Evolutionary conservation across 2,888 invertebrate species (phyloP), one percentile per base, ranked within the genome.

Genomic region (Oscheius onirici): DNA sequence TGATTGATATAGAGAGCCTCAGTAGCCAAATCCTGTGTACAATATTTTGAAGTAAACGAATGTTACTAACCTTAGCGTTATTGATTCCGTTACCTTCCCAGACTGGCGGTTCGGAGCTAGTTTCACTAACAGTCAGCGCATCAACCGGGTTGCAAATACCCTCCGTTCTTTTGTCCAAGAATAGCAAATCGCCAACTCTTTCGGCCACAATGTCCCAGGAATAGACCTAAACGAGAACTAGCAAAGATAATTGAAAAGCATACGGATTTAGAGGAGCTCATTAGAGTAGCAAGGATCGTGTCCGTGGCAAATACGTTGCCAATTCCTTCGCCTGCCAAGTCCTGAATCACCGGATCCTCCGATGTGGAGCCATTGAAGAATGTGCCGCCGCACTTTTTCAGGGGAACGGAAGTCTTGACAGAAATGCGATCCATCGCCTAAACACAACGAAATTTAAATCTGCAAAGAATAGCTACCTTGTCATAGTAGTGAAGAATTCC

Each of bases 1-100:
- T 97, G 97, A 90, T 99, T 99, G 87, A 99, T 97, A 88, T 96
- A 97, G 0, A 97, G 97, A 0, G 99, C 99, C 89, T 99, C 99
- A 11, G 97, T 91, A 0, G 97, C 96, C 77, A 99, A 91, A 68
- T 82, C 83, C 71, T 34, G 34, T 6, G 8, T 6, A 8, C 34
- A 34, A 34, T 34, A n/a, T n/a, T n/a, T n/a, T n/a, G n/a, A n/a
- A n/a, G n/a, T 34, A 34, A 34, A 34, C 3, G 34, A 34, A 34
- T 6, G 3, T 34, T 34, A 8, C 34, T 3, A 6, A 34, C 34
- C 34, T 95, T 91, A 8, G 97, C 96, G 0, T 95, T 94, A 89
- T 99, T 99, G 80, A 97, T 92, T 43, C 94, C 94, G 88, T 93
- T 94, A 63, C 93, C 93, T 87, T 99, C 97, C 84, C 97, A 97